These are phyloP conservation scores for Calliopum simillimum DNA, from an alignment of 2,888 invertebrate species.

Conservation along the genomic window DNA sequence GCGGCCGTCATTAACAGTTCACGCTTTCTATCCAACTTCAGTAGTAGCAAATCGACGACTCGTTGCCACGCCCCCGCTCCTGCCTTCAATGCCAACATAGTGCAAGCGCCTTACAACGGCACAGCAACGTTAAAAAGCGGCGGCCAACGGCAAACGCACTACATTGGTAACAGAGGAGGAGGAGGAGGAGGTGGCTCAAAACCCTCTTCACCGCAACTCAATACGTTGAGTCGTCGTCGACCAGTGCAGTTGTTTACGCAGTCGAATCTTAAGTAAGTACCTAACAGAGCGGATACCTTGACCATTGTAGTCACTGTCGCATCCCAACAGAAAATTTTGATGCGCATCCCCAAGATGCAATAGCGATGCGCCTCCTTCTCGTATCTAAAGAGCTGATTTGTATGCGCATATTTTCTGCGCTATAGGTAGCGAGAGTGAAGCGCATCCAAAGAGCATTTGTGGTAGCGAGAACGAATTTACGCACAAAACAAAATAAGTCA, in stretches of 20 bases:
- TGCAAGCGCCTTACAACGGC: background rate
- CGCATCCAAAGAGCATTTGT: no score
- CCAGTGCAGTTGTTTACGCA: slow-evolving; percentile 62
- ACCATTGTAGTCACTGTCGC: no score
- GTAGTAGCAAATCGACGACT: slow-evolving; percentile 50
- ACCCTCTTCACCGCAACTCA: slow-evolving; percentile 31
- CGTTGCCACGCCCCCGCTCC: background rate
- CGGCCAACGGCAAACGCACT: slow-evolving; percentile 18
- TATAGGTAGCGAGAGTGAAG: no score
- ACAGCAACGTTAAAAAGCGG: slow-evolving; percentile 9
- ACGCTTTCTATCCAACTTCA: slow-evolving; percentile 59
- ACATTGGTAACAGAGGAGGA: background rate
- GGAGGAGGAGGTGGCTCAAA: background rate
- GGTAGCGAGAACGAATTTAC: no score
- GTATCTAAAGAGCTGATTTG: no score
- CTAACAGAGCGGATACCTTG: no score
- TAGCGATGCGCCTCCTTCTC: no score
- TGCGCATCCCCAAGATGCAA: no score
- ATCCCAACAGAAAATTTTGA: no score
- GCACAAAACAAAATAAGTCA: no score
- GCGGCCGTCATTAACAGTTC: slow-evolving; percentile 58
- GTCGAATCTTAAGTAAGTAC: slow-evolving; percentile 65
- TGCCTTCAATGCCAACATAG: no score
- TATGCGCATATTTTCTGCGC: no score
- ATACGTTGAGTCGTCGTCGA: slow-evolving; percentile 47